A percentile compares a stretch with the other conserved stretches of the same genome.
These are phyloP conservation scores for Macrobrachium nipponense DNA, from an alignment of 1,140 invertebrate species.

Conservation along the genomic window DNA sequence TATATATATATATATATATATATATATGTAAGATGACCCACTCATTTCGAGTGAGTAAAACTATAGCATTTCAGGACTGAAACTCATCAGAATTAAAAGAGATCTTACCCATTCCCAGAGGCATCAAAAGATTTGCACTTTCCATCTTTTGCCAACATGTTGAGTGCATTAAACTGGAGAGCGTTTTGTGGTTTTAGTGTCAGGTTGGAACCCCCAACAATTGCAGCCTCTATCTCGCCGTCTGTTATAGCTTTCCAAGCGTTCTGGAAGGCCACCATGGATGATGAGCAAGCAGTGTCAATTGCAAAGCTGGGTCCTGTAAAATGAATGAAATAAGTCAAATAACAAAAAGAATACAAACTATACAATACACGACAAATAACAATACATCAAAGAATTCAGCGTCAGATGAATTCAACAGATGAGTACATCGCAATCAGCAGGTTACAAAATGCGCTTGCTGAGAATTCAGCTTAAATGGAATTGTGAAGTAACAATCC, in stretches of 20 bases:
- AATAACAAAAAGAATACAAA: not conserved
- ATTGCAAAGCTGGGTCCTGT: conserved; percentile 89
- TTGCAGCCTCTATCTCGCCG: conserved; percentile 79
- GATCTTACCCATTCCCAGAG: conserved; percentile 73
- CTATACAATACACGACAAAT: conserved; percentile 1
- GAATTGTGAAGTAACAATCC: too few species aligned
- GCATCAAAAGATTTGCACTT: conserved; percentile 94
- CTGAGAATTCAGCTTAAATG: too few species aligned
- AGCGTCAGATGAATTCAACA: too few species aligned
- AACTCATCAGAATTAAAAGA: not conserved
- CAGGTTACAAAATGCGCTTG: too few species aligned
- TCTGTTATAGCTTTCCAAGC: conserved; percentile 81
- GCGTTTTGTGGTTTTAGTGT: conserved; percentile 88
- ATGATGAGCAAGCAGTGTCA: conserved; percentile 96
- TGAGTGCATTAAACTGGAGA: conserved; percentile 91
- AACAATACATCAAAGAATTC: not conserved
- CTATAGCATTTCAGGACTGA: not conserved
- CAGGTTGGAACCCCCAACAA: conserved; percentile 89
- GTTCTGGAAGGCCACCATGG: conserved; percentile 87
- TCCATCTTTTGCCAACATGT: conserved; percentile 91
- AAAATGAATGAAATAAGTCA: conserved; percentile 50
- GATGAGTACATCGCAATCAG: too few species aligned
- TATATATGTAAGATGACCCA: not conserved
- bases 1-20: too few species aligned
- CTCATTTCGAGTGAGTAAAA: conserved; percentile 1